Conservation (phyloP, 2,888 invertebrate species). For the Acrocyrtus sp. region DNA sequence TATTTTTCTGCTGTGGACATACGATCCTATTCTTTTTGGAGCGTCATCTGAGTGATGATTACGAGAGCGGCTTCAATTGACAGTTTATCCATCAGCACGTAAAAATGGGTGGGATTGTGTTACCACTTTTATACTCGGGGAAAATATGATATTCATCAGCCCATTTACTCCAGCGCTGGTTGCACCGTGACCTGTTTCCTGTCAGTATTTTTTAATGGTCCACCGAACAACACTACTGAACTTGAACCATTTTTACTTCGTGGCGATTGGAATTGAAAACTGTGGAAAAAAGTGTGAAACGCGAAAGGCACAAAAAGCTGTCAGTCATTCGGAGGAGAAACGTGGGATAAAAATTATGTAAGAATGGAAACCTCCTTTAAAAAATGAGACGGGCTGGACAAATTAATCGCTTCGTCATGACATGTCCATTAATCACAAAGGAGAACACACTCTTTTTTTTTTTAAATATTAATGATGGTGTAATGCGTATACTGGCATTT, state of each 20-base stretch:
- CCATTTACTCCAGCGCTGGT: neutral
- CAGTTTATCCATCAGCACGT: neutral
- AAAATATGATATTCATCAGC: neutral
- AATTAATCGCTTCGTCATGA: constrained; percentile 51
- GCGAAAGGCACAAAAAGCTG: neutral
- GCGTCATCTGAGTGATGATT: neutral
- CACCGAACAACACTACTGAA: too few species aligned
- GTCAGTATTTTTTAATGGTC: neutral
- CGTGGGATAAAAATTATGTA: constrained; percentile 1
- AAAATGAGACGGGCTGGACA: constrained; percentile 22
- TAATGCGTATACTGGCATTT: constrained; percentile 14
- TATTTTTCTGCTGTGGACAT: too few species aligned
- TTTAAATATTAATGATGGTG: constrained; percentile 26
- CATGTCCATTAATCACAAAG: constrained; percentile 46
- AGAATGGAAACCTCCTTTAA: too few species aligned
- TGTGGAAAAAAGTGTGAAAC: neutral
- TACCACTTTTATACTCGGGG: too few species aligned
- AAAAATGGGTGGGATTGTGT: neutral
- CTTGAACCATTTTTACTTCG: too few species aligned
- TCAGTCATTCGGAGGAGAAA: neutral
- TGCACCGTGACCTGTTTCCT: neutral
- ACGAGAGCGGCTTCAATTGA: neutral
- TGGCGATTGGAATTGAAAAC: too few species aligned
- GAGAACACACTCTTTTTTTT: constrained; percentile 30
- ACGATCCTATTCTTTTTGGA: neutral